Base-by-base conservation (phyloP, 2,888 invertebrate genomes). In the Nymphalis c-album region DNA sequence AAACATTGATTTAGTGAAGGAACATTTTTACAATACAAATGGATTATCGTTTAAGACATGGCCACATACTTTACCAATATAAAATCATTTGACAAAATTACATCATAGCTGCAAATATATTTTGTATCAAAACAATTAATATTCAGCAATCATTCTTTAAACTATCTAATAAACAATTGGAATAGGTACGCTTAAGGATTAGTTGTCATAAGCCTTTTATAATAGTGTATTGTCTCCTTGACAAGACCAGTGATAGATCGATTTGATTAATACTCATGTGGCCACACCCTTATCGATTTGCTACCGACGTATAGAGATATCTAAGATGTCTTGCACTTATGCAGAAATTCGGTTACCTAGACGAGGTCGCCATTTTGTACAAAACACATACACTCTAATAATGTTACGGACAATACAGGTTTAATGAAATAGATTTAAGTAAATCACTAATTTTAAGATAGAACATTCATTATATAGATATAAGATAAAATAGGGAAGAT, bases 261-360 rank as follows among this genome's bases (percentile, higher is more conserved):
- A 40, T 10, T 45, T 20, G 20, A 40, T 31, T 55, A 45, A 20
- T 20, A 46, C 13, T 22, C 58, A 60, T 72, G 71, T 65, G 60
- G 57, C 71, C 70, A 72, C 68, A 60, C 61, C 60, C 55, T 22
- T 51, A 57, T 59, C 58, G 58, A 63, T 64, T 60, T 60, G 64
- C 64, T 63, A 64, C 40, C 26, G 53, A 47, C 47, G 62, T 60
- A 61, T 58, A 63, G 47, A 68, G 48, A 59, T 68, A 58, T 66
- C 58, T 58, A 59, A 31, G 77, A 81, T 80, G 77, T 75, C 74
- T 79, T 79, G 82, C 78, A 79, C 81, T 84, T 83, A 85, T 79
- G 83, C 84, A 90, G 87, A 91, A 92, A 91, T 92, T 92, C 91
- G 91, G 91, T 88, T 79, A 85, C 88, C 91, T 91, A 92, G 92